Conservation (phyloP, 1,140 invertebrate genomes). For the Paramacrobiotus metropolitanus region DNA sequence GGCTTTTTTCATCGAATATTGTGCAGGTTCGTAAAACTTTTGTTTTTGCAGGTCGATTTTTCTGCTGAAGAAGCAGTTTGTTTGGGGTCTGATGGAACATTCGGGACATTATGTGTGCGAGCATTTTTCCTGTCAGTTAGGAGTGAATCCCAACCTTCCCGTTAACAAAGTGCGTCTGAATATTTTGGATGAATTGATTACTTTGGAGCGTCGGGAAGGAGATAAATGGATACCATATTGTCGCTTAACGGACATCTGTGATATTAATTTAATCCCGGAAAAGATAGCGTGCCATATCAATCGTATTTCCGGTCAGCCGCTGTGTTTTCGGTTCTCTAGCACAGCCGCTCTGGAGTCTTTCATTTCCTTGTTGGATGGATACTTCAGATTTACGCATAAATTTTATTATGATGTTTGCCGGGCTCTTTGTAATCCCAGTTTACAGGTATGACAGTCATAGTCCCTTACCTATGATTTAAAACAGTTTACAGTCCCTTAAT, state of each 20-base stretch:
- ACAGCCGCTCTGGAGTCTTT: slow-evolving; percentile 42
- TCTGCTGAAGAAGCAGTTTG: neutral
- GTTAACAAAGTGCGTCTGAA: neutral
- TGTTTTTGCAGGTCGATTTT: neutral
- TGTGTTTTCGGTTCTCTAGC: slow-evolving; percentile 39
- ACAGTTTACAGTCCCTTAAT: too few species aligned
- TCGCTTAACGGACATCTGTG: neutral
- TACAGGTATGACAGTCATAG: too few species aligned
- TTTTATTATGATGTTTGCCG: slow-evolving; percentile 71
- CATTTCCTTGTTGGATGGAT: slow-evolving; percentile 56
- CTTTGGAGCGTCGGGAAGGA: neutral
- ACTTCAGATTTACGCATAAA: slow-evolving; percentile 58
- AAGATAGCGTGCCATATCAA: neutral
- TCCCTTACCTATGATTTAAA: too few species aligned
- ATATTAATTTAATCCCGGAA: neutral
- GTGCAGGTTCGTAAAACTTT: neutral
- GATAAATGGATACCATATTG: neutral
- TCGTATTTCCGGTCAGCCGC: neutral
- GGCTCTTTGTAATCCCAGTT: slow-evolving; percentile 46
- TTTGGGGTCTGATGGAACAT: neutral
- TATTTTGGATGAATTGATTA: neutral
- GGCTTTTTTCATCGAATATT: neutral
- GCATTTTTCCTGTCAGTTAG: neutral
- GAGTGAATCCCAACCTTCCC: neutral
- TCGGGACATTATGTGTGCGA: neutral